Evolutionary conservation across 2,888 invertebrate genomes (phyloP), one percentile per base, ranked within the genome.

Genomic region (Dastarcus helophoroides): DNA sequence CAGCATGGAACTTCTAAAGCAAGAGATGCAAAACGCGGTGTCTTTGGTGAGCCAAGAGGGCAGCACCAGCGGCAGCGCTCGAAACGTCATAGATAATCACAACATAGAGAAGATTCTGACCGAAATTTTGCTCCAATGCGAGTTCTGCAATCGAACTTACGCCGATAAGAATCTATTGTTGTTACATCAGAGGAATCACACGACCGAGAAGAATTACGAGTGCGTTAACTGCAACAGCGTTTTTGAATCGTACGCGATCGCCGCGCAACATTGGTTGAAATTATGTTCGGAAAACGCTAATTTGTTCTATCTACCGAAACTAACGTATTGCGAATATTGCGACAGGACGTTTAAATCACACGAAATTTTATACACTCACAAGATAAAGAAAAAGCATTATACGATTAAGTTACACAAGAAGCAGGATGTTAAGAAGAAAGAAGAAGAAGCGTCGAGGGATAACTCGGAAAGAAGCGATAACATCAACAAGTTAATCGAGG

Each of bases 131-230:
- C 53, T 70, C 15, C 73, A 73, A 45, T 74, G 74, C 38, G 73
- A 74, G 50, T 74, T 68, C 44, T 75, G 74, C 43, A 73, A 72
- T 41, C 63, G 65, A 22, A 62, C 68, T 1, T 75, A 70, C 41
- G 63, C 65, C 0, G 69, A 72, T 26, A 62, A 65, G 24, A 58
- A 61, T 1, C 55, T 61, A 23, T 44, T 75, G 15, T 46, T 64
- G 7, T 43, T 45, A 17, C 68, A 68, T 39, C 62, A 62, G 36
- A 50, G 54, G 29, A 53, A 46, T 10, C 68, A 68, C 36, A 56
- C 60, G 2, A 59, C 64, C 4, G 56, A 58, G 11, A 56, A 53
- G 33, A 65, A 65, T 24, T 67, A 65, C 39, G 57, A 56, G 27
- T 68, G 67, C 36, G 54, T 63, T 42, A 45, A 65, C 46, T 58